Percentiles rank a stretch among this genome's conserved stretches.
Conservation (phyloP, 1,140 invertebrate genomes). For the Bombus waltoni region DNA sequence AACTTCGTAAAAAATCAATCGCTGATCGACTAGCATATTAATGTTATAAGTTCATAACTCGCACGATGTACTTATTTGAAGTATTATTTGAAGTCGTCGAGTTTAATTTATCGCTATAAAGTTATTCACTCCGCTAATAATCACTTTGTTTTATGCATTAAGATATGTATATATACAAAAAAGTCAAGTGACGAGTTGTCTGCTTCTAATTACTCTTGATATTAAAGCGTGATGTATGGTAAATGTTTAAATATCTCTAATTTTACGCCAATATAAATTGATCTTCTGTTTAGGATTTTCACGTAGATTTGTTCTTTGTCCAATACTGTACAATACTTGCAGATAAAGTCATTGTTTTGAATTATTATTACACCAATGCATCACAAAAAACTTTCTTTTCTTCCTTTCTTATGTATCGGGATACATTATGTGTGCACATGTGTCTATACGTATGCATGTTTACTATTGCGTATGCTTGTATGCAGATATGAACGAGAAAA, state of each 20-base stretch:
- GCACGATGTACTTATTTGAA: slow-evolving; percentile 64
- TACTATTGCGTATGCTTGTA: slow-evolving; percentile 45
- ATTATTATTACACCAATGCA: slow-evolving; percentile 27
- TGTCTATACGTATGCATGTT: slow-evolving; percentile 23
- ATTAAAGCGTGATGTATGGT: not conserved
- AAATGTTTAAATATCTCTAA: slow-evolving; percentile 31
- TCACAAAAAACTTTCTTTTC: slow-evolving; percentile 14
- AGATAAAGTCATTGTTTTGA: slow-evolving; percentile 38
- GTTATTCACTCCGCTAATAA: not conserved
- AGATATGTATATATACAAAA: slow-evolving; percentile 43
- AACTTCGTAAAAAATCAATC: slow-evolving; percentile 11
- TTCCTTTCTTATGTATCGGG: slow-evolving; percentile 18
- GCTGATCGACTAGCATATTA: slow-evolving; percentile 13
- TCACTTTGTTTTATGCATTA: slow-evolving; percentile 27
- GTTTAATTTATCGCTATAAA: slow-evolving; percentile 23
- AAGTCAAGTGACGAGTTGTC: slow-evolving; percentile 13
- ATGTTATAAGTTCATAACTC: slow-evolving; percentile 54
- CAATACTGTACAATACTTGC: slow-evolving; percentile 41
- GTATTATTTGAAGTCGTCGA: slow-evolving; percentile 56
- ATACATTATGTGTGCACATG: slow-evolving; percentile 45
- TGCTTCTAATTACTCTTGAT: slow-evolving; percentile 31
- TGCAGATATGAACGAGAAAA: slow-evolving; percentile 34
- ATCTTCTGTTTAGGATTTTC: not conserved
- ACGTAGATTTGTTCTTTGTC: not conserved
- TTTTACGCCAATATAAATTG: slow-evolving; percentile 27